Conservation (phyloP, 2,113 vertebrate species). For the Galbula dea region DNA sequence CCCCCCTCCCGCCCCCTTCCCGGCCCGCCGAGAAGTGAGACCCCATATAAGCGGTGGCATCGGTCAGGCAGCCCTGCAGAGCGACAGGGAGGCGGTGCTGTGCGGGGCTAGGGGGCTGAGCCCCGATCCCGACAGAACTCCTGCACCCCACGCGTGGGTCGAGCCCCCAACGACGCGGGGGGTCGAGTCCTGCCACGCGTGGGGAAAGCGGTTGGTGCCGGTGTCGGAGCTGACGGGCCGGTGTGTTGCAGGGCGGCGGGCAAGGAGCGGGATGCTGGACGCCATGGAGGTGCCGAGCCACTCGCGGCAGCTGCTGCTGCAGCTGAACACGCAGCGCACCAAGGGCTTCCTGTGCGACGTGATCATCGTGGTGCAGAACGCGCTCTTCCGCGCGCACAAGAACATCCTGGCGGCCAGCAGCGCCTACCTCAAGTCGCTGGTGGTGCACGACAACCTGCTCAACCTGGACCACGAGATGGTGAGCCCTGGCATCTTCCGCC, state of each 20-base stretch:
- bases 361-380: slow-evolving; percentile 99
- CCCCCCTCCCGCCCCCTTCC: too few species aligned
- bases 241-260: slow-evolving; percentile 79
- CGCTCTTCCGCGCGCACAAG: slow-evolving; percentile 98
- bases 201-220: background rate
- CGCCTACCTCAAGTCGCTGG: slow-evolving; percentile 98
- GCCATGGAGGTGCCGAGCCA: slow-evolving; percentile 97
- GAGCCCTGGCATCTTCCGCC: slow-evolving; percentile 95
- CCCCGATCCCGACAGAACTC: background rate
- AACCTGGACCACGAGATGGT: slow-evolving; percentile 99
- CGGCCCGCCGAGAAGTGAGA: background rate
- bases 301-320: slow-evolving; percentile 96
- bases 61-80: background rate
- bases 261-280: slow-evolving; percentile 94
- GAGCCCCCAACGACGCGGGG: background rate
- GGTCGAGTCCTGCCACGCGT: background rate
- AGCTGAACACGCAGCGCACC: slow-evolving; percentile 97
- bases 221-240: background rate
- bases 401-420: slow-evolving; percentile 99
- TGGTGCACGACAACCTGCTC: slow-evolving; percentile 98
- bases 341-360: slow-evolving; percentile 99
- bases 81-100: background rate
- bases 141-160: background rate
- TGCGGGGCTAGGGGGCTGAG: background rate
- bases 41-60: slow-evolving; percentile 47